phyloP scores from a whole-genome alignment of 2,797 vertebrate species.

The Sarcophilus harrisii region DNA sequence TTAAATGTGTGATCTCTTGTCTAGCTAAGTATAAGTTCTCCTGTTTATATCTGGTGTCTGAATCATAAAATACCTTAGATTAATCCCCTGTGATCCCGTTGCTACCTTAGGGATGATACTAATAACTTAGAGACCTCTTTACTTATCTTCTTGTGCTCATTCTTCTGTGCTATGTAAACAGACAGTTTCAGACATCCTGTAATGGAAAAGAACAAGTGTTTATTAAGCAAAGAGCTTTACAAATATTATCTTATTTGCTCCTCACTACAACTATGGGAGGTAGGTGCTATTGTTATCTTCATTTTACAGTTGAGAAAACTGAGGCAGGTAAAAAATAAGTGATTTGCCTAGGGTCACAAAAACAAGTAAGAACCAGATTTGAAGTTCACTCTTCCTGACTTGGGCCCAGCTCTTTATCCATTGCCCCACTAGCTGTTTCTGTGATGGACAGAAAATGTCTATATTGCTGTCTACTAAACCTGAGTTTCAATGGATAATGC shows the following conservation, averaged over 20 bases:
- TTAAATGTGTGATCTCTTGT: background rate
- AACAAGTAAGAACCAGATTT: background rate
- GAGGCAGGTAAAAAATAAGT: background rate
- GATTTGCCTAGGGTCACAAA: background rate
- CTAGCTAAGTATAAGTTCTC: background rate
- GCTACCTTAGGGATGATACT: constrained; percentile 28
- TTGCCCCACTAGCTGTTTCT: background rate
- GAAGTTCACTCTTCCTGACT: background rate
- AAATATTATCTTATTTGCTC: background rate
- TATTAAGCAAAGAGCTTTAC: background rate
- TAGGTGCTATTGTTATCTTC: background rate
- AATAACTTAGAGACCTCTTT: background rate
- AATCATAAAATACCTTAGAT: constrained; percentile 46
- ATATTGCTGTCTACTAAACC: background rate
- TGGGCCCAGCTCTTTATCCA: background rate
- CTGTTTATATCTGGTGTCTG: constrained; percentile 58
- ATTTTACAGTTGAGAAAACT: background rate
- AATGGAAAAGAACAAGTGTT: background rate
- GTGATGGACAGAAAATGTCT: background rate
- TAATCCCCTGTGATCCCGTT: constrained; percentile 18
- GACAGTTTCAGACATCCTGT: background rate
- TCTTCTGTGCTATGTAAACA: background rate
- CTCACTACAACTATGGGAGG: background rate
- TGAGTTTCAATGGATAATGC: background rate
- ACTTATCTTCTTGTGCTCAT: background rate